Evolutionary conservation across 2,113 vertebrate species (phyloP), one percentile per base, ranked within the genome.

Genomic region (Laterallus jamaicensis): DNA sequence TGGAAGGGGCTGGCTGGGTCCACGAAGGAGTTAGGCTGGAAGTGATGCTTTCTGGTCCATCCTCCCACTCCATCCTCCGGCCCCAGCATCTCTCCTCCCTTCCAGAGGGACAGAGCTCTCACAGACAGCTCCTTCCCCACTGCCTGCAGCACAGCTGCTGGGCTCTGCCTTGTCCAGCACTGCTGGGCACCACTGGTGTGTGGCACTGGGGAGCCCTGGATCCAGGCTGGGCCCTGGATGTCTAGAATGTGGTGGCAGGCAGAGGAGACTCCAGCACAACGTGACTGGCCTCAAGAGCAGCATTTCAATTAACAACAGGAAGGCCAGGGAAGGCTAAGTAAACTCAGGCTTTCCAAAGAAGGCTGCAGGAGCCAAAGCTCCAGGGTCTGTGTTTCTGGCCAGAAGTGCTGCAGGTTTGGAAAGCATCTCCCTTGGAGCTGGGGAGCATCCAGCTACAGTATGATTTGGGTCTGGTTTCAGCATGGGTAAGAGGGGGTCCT

Each of bases 311-410:
- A 86, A 50, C 18, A n/a, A 77, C 79, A 94, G 95, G 94, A 92
- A 92, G 94, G 92, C 80, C 88, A 86, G 52, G 71, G 76, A 94
- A 96, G 94, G 91, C 49, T 84, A 75, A 93, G 66, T 55, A 92
- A 88, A 86, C 69, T 91, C 89, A 49, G 29, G 56, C 86, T 95
- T 92, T 93, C 86, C 88, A 90, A 68, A 75, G 79, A 56, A 62
- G 20, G n/a, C 54, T 78, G 73, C 66, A n/a, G 83, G 32, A 93
- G 95, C 96, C 92, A 94, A 80, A 91, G 60, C 55, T 88, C 63
- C 26, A 4, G 79, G n/a, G 50, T 18, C 64, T 68, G 44, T 4
- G 1, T 76, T 94, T 55, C 67, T 80, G 90, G 88, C 82, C 88
- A 90, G 44, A 58, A 86, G 50, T 40, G 82, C 94, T 92, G 75